These are phyloP conservation scores for Pyrocoelia pectoralis DNA, from an alignment of 2,888 invertebrate species.

Conservation along the genomic window DNA sequence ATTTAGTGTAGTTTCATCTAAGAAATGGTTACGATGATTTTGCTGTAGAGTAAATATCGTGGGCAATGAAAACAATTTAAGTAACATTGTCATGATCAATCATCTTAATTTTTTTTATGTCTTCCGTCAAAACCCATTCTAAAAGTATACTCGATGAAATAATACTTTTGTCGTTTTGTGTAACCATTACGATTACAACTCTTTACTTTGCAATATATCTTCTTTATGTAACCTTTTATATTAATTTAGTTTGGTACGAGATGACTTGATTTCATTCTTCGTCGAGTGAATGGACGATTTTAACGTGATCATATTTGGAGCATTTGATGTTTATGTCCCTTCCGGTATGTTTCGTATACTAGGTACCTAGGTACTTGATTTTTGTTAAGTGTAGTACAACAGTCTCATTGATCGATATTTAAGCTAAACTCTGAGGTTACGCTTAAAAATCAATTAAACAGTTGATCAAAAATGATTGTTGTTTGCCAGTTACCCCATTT, in stretches of 20 bases:
- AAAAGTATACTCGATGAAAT: not conserved
- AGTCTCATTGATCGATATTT: too few species aligned
- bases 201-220: not conserved
- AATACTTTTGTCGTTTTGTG: not conserved
- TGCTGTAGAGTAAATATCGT: constrained; percentile 3
- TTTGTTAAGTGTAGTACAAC: too few species aligned
- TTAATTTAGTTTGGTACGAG: too few species aligned
- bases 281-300: not conserved
- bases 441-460: too few species aligned
- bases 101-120: constrained; percentile 3
- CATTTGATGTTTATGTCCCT: not conserved
- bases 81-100: constrained; percentile 3
- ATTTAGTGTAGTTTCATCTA: constrained; percentile 18
- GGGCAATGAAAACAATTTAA: constrained; percentile 7
- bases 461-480: too few species aligned
- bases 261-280: too few species aligned
- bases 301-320: not conserved
- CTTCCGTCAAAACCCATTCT: not conserved
- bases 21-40: not conserved
- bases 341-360: too few species aligned
- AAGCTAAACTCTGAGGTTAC: too few species aligned
- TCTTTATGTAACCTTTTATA: not conserved
- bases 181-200: not conserved
- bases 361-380: too few species aligned
- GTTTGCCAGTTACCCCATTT: too few species aligned